Base-by-base conservation (phyloP, 2,888 invertebrate species). In the Tiphia femorata region DNA sequence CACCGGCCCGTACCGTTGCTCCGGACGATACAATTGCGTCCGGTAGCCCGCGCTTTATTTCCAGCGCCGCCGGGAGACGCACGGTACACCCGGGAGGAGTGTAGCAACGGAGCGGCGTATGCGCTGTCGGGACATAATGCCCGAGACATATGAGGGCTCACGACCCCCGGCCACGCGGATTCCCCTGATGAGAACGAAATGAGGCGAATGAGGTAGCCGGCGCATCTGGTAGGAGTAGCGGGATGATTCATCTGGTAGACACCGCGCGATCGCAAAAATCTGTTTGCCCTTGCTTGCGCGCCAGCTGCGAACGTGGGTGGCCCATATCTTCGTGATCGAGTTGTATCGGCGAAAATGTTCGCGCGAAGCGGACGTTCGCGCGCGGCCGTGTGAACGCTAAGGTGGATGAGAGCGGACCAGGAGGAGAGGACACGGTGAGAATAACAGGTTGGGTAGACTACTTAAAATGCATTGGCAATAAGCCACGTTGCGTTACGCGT, bases 401-500 rank as follows among this genome's bases (percentile, higher is more conserved):
- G 23, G 19, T 29, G 19, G 27, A n/a, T 25, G 54, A 42, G 21
- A 56, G 47, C 50, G 51, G 23, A 47, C 59, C 19, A 30, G 46
- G 20, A 35, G 20, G 48, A 49, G 25, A 49, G 48, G n/a, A n/a
- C n/a, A n/a, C n/a, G n/a, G n/a, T 16, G 44, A 42, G 50, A 47
- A 21, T 54, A 20, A 68, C 62, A 71, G 70, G 69, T 68, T 69
- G 58, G 52, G 70, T 75, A 75, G 75, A 77, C 80, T 80, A 75
- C 76, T 80, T 80, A 79, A 79, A 80, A 80, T 80, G 78, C 80
- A 80, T 80, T 80, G 80, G 79, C 80, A 80, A 80, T 80, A 80
- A 80, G 75, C 78, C 67, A 75, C 74, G 73, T 77, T 74, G 77
- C 74, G 77, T 78, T 78, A 78, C 74, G 73, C 76, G 72, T 67